Conservation (phyloP, 2,797 vertebrate species). For the Rhadinocentrus ornatus region DNA sequence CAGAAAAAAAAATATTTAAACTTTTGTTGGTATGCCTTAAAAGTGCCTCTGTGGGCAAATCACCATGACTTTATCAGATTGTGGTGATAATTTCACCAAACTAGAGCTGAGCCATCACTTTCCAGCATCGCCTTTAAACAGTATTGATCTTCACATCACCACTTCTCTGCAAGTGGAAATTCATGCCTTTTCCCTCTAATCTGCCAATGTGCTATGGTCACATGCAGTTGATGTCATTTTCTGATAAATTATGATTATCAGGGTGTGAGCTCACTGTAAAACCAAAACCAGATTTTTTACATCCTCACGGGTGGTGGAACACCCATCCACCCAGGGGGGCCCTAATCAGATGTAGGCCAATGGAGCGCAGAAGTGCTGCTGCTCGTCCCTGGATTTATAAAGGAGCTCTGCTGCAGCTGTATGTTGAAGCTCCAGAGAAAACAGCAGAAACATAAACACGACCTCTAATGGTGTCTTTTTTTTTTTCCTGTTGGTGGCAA, state of each 20-base stretch:
- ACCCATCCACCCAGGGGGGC: conserved; percentile 21
- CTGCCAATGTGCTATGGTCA: not conserved
- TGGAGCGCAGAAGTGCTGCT: conserved; percentile 7
- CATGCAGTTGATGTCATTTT: conserved; percentile 31
- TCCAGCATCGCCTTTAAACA: conserved; percentile 27
- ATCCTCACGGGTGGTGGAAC: conserved; percentile 23
- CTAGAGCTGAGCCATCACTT: conserved; percentile 19
- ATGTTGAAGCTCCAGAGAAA: conserved; percentile 22
- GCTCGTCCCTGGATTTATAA: not conserved
- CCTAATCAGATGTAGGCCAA: conserved; percentile 34
- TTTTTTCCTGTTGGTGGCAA: conserved; percentile 22
- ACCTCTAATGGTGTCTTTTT: conserved; percentile 33
- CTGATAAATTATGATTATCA: conserved; percentile 30
- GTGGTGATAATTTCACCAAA: conserved; percentile 24
- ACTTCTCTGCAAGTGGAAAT: conserved; percentile 2
- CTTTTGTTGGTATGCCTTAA: not conserved
- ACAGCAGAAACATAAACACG: conserved; percentile 26
- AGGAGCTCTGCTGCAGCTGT: conserved; percentile 14
- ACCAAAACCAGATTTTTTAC: conserved; percentile 27
- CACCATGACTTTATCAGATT: conserved; percentile 37
- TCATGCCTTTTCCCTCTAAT: not conserved
- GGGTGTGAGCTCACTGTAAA: conserved; percentile 16
- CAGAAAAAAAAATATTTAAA: conserved; percentile 7
- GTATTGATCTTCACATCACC: conserved; percentile 19
- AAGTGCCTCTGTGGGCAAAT: conserved; percentile 14